A percentile compares a stretch with the other conserved stretches of the same genome.
These are phyloP conservation scores for Atlantisia rogersi DNA, from an alignment of 2,113 vertebrate species.

Conservation along the genomic window DNA sequence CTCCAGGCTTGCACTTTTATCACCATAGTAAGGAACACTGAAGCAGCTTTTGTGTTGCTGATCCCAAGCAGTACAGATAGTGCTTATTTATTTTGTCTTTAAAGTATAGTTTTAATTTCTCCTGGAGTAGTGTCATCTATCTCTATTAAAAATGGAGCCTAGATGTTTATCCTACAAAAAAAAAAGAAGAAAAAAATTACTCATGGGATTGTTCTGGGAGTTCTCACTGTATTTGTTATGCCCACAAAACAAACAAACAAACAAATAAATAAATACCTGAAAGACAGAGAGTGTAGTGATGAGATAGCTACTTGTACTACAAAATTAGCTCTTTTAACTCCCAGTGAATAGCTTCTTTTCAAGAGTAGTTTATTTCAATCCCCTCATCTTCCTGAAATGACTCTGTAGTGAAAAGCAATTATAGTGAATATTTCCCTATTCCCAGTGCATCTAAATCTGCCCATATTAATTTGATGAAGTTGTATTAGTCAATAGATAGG, in stretches of 20 bases:
- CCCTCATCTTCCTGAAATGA: background rate
- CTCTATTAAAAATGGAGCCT: background rate
- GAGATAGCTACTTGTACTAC: background rate
- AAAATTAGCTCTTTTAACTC: slow-evolving; percentile 25
- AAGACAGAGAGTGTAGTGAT: background rate
- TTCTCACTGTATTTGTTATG: background rate
- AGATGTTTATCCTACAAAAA: background rate
- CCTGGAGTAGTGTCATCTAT: background rate
- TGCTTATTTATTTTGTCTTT: background rate
- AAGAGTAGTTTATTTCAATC: slow-evolving; percentile 15
- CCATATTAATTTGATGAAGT: background rate
- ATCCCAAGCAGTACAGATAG: background rate
- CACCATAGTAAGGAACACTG: background rate
- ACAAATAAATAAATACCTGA: background rate
- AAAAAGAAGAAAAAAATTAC: background rate
- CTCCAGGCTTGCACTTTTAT: background rate
- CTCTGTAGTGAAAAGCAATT: background rate
- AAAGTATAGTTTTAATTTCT: background rate
- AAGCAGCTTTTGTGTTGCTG: background rate
- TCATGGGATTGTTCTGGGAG: background rate
- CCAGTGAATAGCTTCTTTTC: background rate
- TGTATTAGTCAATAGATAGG: background rate
- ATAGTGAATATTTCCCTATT: slow-evolving; percentile 13
- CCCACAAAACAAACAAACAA: background rate
- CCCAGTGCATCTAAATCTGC: background rate